phyloP scores from a whole-genome alignment of 2,888 invertebrate genomes.

The Fragum whitleyi region DNA sequence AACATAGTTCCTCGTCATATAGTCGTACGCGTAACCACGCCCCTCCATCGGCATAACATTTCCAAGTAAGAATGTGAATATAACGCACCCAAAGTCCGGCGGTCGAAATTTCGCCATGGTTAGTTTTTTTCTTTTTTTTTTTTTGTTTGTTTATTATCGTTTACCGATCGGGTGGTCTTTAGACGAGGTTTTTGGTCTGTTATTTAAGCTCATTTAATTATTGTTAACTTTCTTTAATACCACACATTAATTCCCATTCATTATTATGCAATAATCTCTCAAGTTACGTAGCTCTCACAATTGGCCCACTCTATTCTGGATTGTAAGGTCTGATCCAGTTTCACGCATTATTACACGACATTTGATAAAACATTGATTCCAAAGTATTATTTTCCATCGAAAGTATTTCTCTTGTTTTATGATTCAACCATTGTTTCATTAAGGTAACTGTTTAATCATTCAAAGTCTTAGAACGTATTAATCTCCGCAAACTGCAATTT shows the following conservation, averaged over 20 bases:
- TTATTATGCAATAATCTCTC: slow-evolving; percentile 15
- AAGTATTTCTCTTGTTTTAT: too few species aligned
- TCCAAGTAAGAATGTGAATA: not conserved
- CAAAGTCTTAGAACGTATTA: too few species aligned
- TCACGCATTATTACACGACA: not conserved
- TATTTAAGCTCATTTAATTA: not conserved
- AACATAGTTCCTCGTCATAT: slow-evolving; percentile 46
- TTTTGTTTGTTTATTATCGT: not conserved
- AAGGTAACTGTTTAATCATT: too few species aligned
- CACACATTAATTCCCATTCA: not conserved
- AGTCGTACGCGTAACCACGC: slow-evolving; percentile 40
- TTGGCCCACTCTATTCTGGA: not conserved
- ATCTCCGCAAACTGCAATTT: too few species aligned
- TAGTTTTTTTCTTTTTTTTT: not conserved
- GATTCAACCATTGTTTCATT: too few species aligned
- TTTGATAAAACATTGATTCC: not conserved
- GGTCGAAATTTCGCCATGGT: slow-evolving; percentile 1
- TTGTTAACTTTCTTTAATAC: not conserved
- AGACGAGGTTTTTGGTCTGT: not conserved
- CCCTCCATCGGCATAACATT: not conserved
- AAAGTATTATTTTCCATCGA: not conserved
- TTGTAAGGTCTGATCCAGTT: not conserved
- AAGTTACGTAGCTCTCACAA: not conserved
- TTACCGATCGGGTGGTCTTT: not conserved
- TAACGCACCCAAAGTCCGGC: not conserved